Conservation (phyloP, 2,113 vertebrate genomes). For the Eonycteris spelaea region DNA sequence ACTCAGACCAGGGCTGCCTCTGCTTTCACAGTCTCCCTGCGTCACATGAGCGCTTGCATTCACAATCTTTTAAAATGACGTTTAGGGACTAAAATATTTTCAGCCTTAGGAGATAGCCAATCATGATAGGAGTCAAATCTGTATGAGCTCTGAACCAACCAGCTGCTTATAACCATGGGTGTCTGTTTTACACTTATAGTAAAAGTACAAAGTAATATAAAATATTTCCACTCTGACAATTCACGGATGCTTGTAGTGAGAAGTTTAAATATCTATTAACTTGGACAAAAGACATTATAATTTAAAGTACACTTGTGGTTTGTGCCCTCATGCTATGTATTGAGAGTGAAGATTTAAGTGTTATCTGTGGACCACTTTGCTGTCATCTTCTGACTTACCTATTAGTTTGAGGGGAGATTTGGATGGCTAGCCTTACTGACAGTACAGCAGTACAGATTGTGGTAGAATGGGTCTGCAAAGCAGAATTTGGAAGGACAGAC, state of each 20-base stretch:
- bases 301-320: neutral
- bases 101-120: neutral
- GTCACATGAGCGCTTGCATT: neutral
- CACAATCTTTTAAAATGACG: neutral
- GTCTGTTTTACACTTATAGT: neutral
- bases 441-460: neutral
- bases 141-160: neutral
- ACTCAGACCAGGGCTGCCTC: neutral
- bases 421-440: rapidly evolving
- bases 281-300: neutral
- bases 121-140: neutral
- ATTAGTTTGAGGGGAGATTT: neutral
- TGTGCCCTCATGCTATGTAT: neutral
- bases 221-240: neutral
- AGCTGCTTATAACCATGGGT: neutral
- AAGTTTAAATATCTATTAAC: neutral
- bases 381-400: too few relatives aligned
- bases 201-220: neutral
- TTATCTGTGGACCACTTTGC: neutral
- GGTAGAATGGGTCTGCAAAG: neutral
- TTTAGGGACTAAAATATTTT: neutral
- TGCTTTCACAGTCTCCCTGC: neutral
- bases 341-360: neutral
- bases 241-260: neutral
- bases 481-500: neutral